Base-by-base conservation (phyloP, 2,797 vertebrate genomes). In the Onychomys leucogaster region DNA sequence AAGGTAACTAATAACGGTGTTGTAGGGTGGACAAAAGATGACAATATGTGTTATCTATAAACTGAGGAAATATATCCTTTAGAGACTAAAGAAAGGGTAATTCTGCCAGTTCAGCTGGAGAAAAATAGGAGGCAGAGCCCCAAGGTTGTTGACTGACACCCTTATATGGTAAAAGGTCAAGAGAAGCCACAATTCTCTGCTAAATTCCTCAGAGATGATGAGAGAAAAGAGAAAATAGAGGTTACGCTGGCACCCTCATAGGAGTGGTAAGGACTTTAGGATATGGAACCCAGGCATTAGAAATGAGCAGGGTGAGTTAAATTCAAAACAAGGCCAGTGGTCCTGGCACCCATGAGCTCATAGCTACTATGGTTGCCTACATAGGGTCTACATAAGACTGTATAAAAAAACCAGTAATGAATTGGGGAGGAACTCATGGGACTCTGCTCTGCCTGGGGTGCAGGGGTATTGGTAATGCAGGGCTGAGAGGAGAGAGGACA, bases 51-150 rank as follows among this genome's bases (percentile, higher is more conserved):
- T 69, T 90, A n/a, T 94, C 85, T 88, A 80, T 80, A 96, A 93
- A 94, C 59, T 8, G 9, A 95, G 80, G 59, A 95, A 95, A 95
- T 75, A 93, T 90, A 93, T 82, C 86, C 81, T 83, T 87, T 27
- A 93, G 89, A 95, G 77, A 97, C 63, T 63, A 91, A 89, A 27
- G 55, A 85, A 94, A 90, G 46, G 93, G 32, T 32, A 92, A 88
- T 71, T 59, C n/a, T 86, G 75, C n/a, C 71, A 94, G 75, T 27
- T 94, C 84, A 84, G 87, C 94, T 69, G 55, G 57, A 17, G 77
- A 78, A 75, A 96, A 93, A 87, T 25, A 80, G 52, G 46, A 88
- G 34, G 78, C 84, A 93, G 59, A 11, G 37, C 61, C 83, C 93
- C 73, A 76, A 90, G 84, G 63, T 83, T 71, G 63, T 82, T 94